phyloP scores from a whole-genome alignment of 2,113 vertebrate species.

The Lanius ludovicianus region DNA sequence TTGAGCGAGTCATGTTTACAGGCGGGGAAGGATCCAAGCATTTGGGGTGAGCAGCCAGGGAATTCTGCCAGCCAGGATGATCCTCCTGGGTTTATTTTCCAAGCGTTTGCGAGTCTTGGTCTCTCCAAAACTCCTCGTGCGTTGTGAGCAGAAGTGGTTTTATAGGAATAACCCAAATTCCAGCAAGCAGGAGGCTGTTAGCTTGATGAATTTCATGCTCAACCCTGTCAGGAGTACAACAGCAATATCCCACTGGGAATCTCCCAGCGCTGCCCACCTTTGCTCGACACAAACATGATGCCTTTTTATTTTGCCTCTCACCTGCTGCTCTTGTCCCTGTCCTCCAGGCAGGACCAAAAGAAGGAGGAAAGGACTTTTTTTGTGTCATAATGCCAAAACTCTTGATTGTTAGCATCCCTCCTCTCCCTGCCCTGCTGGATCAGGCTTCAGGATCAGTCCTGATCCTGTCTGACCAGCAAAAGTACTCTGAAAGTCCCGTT shows the following conservation, averaged over 20 bases:
- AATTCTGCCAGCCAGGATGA: not conserved
- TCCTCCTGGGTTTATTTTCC: not conserved
- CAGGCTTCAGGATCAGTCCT: not conserved
- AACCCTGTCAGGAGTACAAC: not conserved
- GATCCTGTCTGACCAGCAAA: not conserved
- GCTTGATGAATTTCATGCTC: not conserved
- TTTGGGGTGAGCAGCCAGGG: constrained; percentile 7
- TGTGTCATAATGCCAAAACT: constrained; percentile 1
- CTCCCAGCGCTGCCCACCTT: not conserved
- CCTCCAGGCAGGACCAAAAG: not conserved
- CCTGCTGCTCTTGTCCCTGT: not conserved
- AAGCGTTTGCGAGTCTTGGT: not conserved
- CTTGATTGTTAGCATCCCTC: not conserved
- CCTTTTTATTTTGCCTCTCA: constrained; percentile 30
- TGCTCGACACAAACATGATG: not conserved
- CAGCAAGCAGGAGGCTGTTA: not conserved
- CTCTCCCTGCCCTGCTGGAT: not conserved
- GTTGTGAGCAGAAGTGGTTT: not conserved
- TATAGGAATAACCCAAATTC: not conserved
- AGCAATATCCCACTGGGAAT: not conserved
- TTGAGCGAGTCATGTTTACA: constrained; percentile 36
- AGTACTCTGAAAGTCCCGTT: not conserved
- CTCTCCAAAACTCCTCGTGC: accelerated
- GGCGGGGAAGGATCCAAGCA: not conserved
- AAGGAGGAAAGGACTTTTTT: not conserved